Percentiles rank a stretch among this genome's conserved stretches.
Evolutionary conservation across 2,888 invertebrate species (phyloP).

Genomic region (Hybos culiciformis): DNA sequence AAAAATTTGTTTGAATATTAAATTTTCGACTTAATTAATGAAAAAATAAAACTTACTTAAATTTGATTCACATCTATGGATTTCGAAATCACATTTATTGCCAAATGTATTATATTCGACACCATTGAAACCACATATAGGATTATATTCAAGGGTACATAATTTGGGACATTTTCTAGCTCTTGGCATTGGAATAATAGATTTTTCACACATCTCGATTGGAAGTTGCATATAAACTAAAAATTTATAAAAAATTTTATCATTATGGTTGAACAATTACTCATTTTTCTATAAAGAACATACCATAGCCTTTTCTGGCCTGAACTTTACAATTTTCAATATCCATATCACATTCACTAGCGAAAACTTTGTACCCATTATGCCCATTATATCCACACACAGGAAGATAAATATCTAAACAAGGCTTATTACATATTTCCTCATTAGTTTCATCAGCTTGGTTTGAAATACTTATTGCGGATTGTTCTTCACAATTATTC

Average conservation of each 20-base stretch:
- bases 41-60: background rate
- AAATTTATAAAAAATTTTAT: too few species aligned
- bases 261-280: too few species aligned
- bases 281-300: background rate
- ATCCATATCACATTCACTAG: background rate
- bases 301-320: background rate
- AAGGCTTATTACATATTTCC: background rate
- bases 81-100: constrained; percentile 7
- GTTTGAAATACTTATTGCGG: too few species aligned
- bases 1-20: background rate
- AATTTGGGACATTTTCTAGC: too few species aligned
- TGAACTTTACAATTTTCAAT: background rate
- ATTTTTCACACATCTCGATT: background rate
- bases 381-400: background rate
- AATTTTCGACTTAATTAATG: background rate
- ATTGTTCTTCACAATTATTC: too few species aligned
- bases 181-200: background rate
- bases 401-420: background rate
- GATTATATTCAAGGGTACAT: too few species aligned
- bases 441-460: too few species aligned
- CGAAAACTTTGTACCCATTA: background rate
- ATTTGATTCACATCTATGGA: constrained; percentile 1
- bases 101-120: constrained; percentile 5
- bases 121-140: constrained; percentile 10
- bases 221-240: background rate